These are phyloP conservation scores for Monarcha castaneiventris DNA, from an alignment of 2,113 vertebrate species.

Conservation along the genomic window DNA sequence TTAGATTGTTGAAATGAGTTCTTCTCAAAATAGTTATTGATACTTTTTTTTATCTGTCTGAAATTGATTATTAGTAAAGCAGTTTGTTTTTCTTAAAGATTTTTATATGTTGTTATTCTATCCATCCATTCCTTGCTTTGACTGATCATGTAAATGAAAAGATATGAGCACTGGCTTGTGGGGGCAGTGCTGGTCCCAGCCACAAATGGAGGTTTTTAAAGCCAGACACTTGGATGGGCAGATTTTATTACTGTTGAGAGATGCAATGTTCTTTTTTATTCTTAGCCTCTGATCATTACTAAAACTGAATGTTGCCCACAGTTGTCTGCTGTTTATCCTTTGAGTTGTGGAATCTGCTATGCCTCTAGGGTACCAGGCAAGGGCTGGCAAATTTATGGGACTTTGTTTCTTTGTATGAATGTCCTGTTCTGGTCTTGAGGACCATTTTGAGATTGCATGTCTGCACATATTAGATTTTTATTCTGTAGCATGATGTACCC, in stretches of 20 bases:
- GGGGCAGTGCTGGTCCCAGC: neutral
- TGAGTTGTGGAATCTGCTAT: neutral
- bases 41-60: neutral
- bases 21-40: neutral
- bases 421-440: neutral
- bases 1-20: conserved; percentile 16
- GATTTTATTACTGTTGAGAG: neutral
- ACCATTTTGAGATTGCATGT: neutral
- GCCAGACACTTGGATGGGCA: neutral
- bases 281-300: neutral
- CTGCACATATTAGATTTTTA: neutral
- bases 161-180: accelerated
- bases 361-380: neutral
- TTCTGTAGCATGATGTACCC: neutral
- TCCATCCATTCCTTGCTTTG: conserved; percentile 19
- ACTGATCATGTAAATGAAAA: neutral
- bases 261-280: conserved; percentile 19
- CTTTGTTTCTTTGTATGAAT: neutral
- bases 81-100: conserved; percentile 8
- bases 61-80: neutral
- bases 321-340: neutral
- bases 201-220: neutral
- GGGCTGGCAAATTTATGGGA: neutral
- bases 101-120: neutral
- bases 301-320: neutral